These are phyloP conservation scores for Indicator maculatus DNA, from an alignment of 2,113 vertebrate species.

Conservation along the genomic window DNA sequence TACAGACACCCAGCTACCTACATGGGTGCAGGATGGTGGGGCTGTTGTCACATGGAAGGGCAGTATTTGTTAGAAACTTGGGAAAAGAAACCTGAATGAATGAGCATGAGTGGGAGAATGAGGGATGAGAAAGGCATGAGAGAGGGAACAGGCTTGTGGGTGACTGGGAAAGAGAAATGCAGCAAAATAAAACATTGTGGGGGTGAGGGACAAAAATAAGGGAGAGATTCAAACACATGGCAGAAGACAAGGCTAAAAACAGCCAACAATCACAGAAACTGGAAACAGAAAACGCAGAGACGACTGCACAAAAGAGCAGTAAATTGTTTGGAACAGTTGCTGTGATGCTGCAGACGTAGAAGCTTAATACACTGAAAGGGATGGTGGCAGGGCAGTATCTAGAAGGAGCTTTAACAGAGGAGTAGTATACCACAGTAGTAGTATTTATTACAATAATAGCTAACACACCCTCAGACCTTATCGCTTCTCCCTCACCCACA, in stretches of 20 bases:
- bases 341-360: accelerated
- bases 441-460: neutral
- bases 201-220: neutral
- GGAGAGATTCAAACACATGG: neutral
- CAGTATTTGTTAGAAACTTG: accelerated
- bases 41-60: neutral
- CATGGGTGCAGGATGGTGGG: accelerated
- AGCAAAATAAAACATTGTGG: neutral
- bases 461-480: neutral
- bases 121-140: accelerated
- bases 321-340: neutral
- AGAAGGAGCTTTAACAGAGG: neutral
- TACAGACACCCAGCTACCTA: neutral
- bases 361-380: neutral
- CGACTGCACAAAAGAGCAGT: accelerated
- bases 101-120: neutral
- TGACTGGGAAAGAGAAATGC: neutral
- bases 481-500: too few species aligned
- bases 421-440: too few species aligned
- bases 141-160: neutral
- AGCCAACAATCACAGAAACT: neutral
- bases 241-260: neutral
- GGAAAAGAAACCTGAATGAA: neutral
- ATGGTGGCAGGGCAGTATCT: accelerated
- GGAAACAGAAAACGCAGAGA: neutral